These are phyloP conservation scores for Stomorhina lunata DNA, from an alignment of 2,888 invertebrate genomes.

Conservation along the genomic window DNA sequence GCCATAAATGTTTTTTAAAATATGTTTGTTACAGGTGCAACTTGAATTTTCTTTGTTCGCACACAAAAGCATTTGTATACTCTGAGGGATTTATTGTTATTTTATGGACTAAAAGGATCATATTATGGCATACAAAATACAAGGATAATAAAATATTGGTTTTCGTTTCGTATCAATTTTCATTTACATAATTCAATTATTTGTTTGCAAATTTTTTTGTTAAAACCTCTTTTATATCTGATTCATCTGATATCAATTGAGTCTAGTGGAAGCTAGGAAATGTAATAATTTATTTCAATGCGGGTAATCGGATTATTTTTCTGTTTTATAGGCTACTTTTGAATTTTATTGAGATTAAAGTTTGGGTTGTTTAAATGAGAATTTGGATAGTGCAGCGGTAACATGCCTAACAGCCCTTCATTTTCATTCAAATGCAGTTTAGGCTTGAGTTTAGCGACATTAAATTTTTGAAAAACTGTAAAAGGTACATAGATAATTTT, in stretches of 20 bases:
- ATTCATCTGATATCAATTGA: background rate
- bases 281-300: too few relatives aligned
- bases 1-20: background rate
- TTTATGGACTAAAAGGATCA: background rate
- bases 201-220: background rate
- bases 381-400: too few relatives aligned
- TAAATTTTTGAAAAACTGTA: too few relatives aligned
- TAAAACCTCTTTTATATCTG: background rate
- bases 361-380: too few relatives aligned
- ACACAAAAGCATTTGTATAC: background rate
- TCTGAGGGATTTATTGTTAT: background rate
- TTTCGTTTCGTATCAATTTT: background rate
- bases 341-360: too few relatives aligned
- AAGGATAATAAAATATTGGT: background rate
- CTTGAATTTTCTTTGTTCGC: background rate
- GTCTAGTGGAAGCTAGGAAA: too few relatives aligned
- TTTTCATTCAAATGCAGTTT: too few relatives aligned
- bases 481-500: too few relatives aligned
- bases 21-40: background rate
- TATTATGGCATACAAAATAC: background rate
- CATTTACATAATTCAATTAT: slow-evolving; percentile 14
- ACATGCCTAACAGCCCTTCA: too few relatives aligned
- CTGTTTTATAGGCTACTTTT: too few relatives aligned
- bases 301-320: too few relatives aligned
- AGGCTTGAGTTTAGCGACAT: too few relatives aligned